Evolutionary conservation across 2,113 vertebrate species (phyloP).

Genomic region (Orycteropus afer): DNA sequence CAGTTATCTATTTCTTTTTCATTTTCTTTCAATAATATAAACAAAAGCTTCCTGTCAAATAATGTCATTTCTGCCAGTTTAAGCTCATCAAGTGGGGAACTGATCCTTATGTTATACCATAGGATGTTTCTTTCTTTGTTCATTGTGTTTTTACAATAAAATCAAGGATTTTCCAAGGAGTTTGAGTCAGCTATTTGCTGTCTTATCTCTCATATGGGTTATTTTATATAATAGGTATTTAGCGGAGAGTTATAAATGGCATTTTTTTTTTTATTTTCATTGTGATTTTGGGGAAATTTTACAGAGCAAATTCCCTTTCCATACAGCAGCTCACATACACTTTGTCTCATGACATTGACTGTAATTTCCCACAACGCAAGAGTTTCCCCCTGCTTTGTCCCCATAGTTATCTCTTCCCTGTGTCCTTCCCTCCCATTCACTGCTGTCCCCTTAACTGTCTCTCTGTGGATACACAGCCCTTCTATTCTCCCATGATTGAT

Average conservation of each 20-base stretch:
- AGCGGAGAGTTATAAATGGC: neutral
- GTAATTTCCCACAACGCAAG: too few relatives aligned
- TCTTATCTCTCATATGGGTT: neutral
- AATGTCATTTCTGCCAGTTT: constrained; percentile 67
- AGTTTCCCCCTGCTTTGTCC: too few relatives aligned
- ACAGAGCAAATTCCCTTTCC: too few relatives aligned
- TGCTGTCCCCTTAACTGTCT: too few relatives aligned
- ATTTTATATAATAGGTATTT: neutral
- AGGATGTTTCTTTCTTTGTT: constrained; percentile 2
- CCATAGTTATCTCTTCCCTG: too few relatives aligned
- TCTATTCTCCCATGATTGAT: too few relatives aligned
- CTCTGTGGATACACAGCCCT: too few relatives aligned
- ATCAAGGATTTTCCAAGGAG: neutral
- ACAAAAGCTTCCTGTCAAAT: constrained; percentile 72
- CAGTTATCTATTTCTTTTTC: constrained; percentile 36
- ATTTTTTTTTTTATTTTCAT: too few relatives aligned
- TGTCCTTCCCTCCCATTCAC: too few relatives aligned
- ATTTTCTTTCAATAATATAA: constrained; percentile 53
- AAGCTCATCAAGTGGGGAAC: constrained; percentile 68
- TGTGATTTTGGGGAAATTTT: too few relatives aligned
- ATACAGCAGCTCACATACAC: too few relatives aligned
- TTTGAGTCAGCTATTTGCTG: neutral
- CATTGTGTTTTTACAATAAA: neutral
- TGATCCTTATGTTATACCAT: constrained; percentile 29
- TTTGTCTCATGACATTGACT: too few relatives aligned